Evolutionary conservation across 2,797 vertebrate species (phyloP).

Genomic region (Sus cebifrons): DNA sequence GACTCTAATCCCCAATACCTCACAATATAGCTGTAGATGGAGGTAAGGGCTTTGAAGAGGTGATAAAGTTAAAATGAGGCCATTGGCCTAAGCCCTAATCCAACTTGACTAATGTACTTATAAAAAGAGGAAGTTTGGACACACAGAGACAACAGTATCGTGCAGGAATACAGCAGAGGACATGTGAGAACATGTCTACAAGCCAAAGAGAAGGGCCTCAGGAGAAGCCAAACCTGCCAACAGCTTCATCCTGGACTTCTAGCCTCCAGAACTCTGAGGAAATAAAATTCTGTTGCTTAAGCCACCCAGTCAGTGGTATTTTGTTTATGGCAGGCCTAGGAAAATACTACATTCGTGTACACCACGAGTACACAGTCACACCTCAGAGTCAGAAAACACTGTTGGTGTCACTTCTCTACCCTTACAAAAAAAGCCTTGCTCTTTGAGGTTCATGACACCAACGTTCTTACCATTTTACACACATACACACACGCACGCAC

Average conservation of each 20-base stretch:
- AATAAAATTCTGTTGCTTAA: background rate
- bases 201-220: background rate
- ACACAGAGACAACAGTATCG: background rate
- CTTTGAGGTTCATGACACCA: background rate
- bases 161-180: background rate
- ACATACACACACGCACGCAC: background rate
- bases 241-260: background rate
- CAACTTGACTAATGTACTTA: background rate
- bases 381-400: background rate
- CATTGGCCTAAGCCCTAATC: too few species aligned
- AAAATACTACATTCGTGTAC: background rate
- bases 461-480: background rate
- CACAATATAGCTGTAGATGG: background rate
- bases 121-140: background rate
- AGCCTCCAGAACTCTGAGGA: background rate
- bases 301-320: background rate
- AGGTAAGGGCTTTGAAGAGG: background rate
- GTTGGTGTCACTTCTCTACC: background rate
- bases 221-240: background rate
- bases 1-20: background rate
- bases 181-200: background rate
- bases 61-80: background rate
- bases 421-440: background rate
- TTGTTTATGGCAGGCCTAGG: background rate
- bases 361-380: background rate